Percentiles rank a stretch among this genome's conserved stretches.
Evolutionary conservation across 2,113 vertebrate species (phyloP).

Genomic region (Hiodon alosoides): DNA sequence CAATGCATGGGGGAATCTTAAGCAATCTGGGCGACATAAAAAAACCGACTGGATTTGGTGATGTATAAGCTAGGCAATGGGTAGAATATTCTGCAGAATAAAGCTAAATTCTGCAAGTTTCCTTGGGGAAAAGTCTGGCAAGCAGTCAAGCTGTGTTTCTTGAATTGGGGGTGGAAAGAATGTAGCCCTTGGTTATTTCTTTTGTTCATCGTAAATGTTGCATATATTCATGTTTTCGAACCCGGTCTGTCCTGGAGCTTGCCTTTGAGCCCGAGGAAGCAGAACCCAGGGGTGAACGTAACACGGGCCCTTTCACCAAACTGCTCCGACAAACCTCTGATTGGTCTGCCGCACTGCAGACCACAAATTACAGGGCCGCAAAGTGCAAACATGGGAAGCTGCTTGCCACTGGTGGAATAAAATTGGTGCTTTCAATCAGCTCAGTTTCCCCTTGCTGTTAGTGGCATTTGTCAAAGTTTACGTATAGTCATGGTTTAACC

Average conservation of each 20-base stretch:
- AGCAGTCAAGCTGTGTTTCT: no score
- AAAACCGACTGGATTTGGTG: background rate
- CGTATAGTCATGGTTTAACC: background rate
- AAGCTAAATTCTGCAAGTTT: no score
- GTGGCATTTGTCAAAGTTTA: background rate
- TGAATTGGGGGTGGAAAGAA: no score
- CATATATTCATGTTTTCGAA: conserved; percentile 9
- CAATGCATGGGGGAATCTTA: no score
- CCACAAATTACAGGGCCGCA: conserved; percentile 53
- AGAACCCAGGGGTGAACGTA: conserved; percentile 9
- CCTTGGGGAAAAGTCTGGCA: no score
- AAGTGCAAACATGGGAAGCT: conserved; percentile 46
- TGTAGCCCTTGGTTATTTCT: no score
- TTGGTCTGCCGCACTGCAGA: conserved; percentile 37
- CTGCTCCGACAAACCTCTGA: conserved; percentile 32
- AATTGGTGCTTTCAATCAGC: conserved; percentile 17
- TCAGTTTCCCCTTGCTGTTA: conserved; percentile 7
- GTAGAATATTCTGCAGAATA: no score
- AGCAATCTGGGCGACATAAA: no score
- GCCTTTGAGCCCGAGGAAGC: conserved; percentile 19
- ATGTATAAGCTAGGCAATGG: no score
- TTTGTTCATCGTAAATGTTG: background rate
- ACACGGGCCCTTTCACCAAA: conserved; percentile 13
- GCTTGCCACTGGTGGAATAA: conserved; percentile 34
- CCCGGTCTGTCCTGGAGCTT: conserved; percentile 17